Conservation (phyloP, 2,888 invertebrate genomes). For the Chalcosyrphus nemorum region DNA sequence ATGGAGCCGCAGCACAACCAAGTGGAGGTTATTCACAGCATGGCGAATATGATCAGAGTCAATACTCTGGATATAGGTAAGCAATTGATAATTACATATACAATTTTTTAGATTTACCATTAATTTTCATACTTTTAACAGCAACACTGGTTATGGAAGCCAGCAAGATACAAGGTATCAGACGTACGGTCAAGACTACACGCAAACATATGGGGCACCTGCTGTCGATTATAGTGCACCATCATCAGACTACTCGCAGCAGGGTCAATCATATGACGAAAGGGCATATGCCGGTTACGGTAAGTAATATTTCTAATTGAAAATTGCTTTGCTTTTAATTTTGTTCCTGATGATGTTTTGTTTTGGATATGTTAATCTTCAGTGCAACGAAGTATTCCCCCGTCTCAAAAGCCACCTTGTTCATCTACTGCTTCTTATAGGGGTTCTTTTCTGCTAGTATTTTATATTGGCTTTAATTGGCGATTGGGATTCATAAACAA, state of each 20-base stretch:
- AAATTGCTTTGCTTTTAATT: no score
- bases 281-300: constrained; percentile 81
- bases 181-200: constrained; percentile 81
- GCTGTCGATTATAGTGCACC: constrained; percentile 81
- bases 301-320: constrained; percentile 77
- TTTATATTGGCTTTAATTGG: no score
- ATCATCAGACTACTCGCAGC: constrained; percentile 81
- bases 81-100: constrained; percentile 39
- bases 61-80: constrained; percentile 81
- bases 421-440: no score
- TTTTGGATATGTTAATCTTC: no score
- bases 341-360: no score
- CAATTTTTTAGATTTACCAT: neutral
- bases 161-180: constrained; percentile 81
- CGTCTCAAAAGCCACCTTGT: no score
- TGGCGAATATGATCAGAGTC: constrained; percentile 81
- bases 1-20: constrained; percentile 77
- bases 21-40: constrained; percentile 78
- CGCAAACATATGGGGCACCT: constrained; percentile 81
- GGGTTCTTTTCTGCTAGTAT: no score
- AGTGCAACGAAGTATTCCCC: no score
- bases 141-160: constrained; percentile 78
- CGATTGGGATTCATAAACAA: no score
- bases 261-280: constrained; percentile 80
- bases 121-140: constrained; percentile 49